Evolutionary conservation across 1,140 invertebrate species (phyloP), one percentile per base, ranked within the genome.

Genomic region (Augochlora pura): DNA sequence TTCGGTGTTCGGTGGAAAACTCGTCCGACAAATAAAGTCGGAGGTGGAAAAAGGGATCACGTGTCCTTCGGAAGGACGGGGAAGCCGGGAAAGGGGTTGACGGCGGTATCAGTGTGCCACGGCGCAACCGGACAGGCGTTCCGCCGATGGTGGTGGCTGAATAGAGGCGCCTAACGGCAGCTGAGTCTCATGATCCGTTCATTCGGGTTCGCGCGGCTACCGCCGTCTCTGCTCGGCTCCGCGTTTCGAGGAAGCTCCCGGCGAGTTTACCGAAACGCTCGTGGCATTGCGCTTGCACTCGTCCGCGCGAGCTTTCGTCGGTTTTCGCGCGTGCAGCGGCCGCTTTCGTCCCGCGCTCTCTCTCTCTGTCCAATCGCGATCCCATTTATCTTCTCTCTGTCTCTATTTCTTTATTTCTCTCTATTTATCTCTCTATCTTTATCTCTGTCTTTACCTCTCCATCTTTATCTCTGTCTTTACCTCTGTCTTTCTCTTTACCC

Each of bases 201-300:
- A 77, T 74, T 85, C 84, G 83, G 84, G 83, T 25, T 75, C 62
- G 84, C 69, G 77, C 83, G 83, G 79, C 79, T 64, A 74, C 32
- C 74, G 70, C 69, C 84, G 83, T 67, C 83, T 75, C 38, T 39
- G 66, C 73, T 84, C 82, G 84, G 83, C 59, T 69, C 42, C 76
- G 76, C 49, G 76, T 72, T 72, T 46, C 81, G 76, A 69, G 66
- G 52, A 74, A 80, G 54, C 66, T 25, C 52, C 54, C 70, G 76
- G 66, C 49, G 60, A 82, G 76, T 73, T 70, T 67, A 62, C 69
- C 69, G 81, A 62, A 71, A 67, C 62, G 46, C 71, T 84, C 65
- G 54, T 73, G 62, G 49, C 77, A 80, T 71, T 76, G 82, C 68
- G 77, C 60, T 38, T 54, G 71, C 77, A 74, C 57, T 46, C 68